These are phyloP conservation scores for Tinea semifulvella DNA, from an alignment of 2,888 invertebrate genomes.

Conservation along the genomic window DNA sequence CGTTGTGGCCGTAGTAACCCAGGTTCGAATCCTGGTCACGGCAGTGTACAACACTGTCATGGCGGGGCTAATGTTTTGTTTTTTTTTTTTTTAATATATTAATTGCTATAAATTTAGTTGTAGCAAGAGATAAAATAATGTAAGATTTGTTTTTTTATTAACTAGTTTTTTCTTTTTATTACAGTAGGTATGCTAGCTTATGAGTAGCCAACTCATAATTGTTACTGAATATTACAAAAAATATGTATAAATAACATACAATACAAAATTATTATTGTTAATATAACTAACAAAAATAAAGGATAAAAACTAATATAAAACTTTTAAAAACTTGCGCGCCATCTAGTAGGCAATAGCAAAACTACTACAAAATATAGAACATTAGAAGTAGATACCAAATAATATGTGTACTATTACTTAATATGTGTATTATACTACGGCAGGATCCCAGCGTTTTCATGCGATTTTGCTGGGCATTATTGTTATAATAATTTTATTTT, in stretches of 20 bases:
- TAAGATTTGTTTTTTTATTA: too few relatives aligned
- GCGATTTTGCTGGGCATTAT: too few relatives aligned
- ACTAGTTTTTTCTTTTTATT: too few relatives aligned
- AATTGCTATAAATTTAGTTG: not conserved
- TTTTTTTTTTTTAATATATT: slow-evolving; percentile 15
- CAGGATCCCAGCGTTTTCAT: too few relatives aligned
- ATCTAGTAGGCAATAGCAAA: not conserved
- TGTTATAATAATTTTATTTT: too few relatives aligned
- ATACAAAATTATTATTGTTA: not conserved
- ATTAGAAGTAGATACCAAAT: too few relatives aligned
- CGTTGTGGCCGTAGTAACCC: slow-evolving; percentile 71
- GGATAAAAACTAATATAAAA: slow-evolving; percentile 1
- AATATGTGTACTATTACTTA: too few relatives aligned
- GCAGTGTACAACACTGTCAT: slow-evolving; percentile 52
- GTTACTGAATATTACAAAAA: too few relatives aligned
- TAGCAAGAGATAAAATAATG: not conserved
- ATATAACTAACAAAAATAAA: not conserved
- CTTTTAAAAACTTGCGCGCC: not conserved
- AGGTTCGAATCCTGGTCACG: slow-evolving; percentile 73
- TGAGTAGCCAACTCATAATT: too few relatives aligned
- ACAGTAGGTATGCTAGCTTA: too few relatives aligned
- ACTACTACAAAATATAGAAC: not conserved
- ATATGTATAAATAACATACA: not conserved
- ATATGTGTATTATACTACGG: too few relatives aligned
- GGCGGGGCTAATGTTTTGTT: slow-evolving; percentile 35